These are phyloP conservation scores for Neoaliturus tenellus DNA, from an alignment of 2,888 invertebrate species.

Conservation along the genomic window DNA sequence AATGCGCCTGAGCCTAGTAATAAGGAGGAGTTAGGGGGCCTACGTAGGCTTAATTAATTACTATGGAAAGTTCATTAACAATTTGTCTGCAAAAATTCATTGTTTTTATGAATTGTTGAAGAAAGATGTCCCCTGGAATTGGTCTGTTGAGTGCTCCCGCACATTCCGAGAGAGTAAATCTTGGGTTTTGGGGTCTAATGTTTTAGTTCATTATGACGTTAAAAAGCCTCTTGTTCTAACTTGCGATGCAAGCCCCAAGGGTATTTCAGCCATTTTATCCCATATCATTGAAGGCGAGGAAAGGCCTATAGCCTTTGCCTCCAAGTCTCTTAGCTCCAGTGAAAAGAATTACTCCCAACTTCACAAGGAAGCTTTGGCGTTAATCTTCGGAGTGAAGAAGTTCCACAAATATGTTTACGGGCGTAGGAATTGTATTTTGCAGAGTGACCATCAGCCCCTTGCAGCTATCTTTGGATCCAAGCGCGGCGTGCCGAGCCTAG, in stretches of 20 bases:
- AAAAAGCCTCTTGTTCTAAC: no score
- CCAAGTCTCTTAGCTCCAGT: background rate
- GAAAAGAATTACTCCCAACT: slow-evolving; percentile 34
- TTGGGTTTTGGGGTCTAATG: no score
- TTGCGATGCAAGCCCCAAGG: slow-evolving; percentile 58
- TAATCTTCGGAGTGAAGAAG: background rate
- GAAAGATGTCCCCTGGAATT: no score
- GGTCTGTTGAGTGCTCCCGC: no score
- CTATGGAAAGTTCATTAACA: no score
- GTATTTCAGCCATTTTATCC: slow-evolving; percentile 59
- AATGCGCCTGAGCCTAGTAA: no score
- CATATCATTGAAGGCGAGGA: slow-evolving; percentile 38
- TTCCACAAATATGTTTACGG: slow-evolving; percentile 55
- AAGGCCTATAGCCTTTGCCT: background rate
- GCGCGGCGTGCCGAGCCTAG: slow-evolving; percentile 20
- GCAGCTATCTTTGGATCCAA: slow-evolving; percentile 26
- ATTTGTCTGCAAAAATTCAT: no score
- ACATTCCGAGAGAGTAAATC: no score
- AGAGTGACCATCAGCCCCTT: slow-evolving; percentile 3
- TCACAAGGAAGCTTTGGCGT: slow-evolving; percentile 25
- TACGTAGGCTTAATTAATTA: no score
- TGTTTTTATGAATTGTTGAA: no score
- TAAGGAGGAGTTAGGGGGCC: no score
- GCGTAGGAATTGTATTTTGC: background rate
- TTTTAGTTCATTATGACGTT: no score